These are phyloP conservation scores for Allobates femoralis DNA, from an alignment of 2,797 vertebrate genomes.

Conservation along the genomic window DNA sequence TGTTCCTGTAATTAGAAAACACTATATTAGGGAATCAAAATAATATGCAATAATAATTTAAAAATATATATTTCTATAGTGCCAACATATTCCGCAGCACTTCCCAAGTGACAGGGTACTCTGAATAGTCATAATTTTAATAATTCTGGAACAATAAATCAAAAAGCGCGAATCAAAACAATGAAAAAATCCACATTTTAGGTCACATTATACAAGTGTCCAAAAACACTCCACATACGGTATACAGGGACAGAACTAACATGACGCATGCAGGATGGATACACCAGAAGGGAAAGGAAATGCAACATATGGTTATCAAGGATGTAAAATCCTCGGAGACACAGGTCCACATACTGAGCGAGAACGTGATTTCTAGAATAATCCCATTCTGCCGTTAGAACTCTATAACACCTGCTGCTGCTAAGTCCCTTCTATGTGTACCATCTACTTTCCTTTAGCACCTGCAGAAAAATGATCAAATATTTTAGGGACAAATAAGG, in stretches of 20 bases:
- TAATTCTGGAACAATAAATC: too few species aligned
- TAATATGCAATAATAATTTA: too few species aligned
- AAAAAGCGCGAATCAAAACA: too few species aligned
- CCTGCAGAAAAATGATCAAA: background rate
- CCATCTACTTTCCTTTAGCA: background rate
- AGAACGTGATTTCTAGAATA: conserved; percentile 17
- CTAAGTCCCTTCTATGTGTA: conserved; percentile 2
- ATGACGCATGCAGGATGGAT: conserved; percentile 15
- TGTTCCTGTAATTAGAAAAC: too few species aligned
- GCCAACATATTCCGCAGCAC: too few species aligned
- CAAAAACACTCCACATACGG: background rate
- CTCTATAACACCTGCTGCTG: conserved; percentile 21
- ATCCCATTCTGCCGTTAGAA: background rate
- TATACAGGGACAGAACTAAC: background rate
- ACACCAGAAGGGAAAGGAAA: conserved; percentile 15
- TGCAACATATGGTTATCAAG: conserved; percentile 35
- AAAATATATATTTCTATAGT: too few species aligned
- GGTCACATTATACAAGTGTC: background rate
- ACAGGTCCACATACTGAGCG: conserved; percentile 13
- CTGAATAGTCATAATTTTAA: too few species aligned
- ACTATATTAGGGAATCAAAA: too few species aligned
- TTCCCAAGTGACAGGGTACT: too few species aligned
- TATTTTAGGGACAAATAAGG: background rate
- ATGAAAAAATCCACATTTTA: background rate
- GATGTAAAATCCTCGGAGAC: conserved; percentile 22